Percentiles rank a stretch among this genome's conserved stretches.
Conservation (phyloP, 2,888 invertebrate genomes). For the Creontiades dilutus region DNA sequence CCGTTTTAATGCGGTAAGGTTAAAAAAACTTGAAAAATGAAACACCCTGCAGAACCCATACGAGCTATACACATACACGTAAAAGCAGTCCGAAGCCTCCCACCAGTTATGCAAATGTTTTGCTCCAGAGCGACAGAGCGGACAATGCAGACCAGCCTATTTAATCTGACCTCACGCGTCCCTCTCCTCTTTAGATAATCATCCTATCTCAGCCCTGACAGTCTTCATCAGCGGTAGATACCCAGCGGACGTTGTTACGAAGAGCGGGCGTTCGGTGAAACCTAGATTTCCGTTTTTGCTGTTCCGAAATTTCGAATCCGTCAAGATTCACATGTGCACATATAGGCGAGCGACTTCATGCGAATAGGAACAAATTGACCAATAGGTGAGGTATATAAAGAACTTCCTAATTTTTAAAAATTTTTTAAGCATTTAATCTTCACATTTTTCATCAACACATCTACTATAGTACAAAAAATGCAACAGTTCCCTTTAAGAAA, state of each 20-base stretch:
- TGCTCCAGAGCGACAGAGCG: too few species aligned
- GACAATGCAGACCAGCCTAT: too few species aligned
- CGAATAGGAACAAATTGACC: neutral
- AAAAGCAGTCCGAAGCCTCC: too few species aligned
- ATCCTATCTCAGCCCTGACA: slow-evolving; percentile 9
- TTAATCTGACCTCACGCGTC: neutral
- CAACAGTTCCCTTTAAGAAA: too few species aligned
- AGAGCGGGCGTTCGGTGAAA: neutral
- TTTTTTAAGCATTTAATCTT: neutral
- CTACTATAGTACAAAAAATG: neutral
- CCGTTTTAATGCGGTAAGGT: too few species aligned
- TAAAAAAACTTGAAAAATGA: too few species aligned
- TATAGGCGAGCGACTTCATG: neutral
- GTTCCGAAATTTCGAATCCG: neutral
- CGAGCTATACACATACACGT: too few species aligned
- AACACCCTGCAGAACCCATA: too few species aligned
- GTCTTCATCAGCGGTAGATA: neutral
- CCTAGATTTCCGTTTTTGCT: neutral
- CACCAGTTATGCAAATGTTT: too few species aligned
- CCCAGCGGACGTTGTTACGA: neutral
- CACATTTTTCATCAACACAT: neutral
- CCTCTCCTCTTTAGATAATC: neutral
- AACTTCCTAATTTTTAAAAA: neutral
- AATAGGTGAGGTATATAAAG: neutral
- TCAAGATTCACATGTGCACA: neutral